A percentile compares a stretch with the other conserved stretches of the same genome.
Conservation (phyloP, 2,113 vertebrate species). For the Clinocottus analis region DNA sequence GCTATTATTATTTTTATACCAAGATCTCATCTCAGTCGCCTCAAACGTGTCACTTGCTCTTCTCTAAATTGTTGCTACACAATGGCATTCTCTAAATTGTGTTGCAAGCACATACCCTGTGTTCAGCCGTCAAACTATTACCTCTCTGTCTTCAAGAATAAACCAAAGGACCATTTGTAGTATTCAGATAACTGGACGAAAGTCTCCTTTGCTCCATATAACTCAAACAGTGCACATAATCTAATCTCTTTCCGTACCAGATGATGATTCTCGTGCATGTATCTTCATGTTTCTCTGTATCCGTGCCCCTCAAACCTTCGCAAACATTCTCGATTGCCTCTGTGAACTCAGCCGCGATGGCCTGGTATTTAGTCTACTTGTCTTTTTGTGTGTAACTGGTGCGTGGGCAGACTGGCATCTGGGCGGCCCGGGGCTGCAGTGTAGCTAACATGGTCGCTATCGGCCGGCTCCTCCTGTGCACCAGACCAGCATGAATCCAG, state of each 20-base stretch:
- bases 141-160: background rate
- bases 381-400: conserved; percentile 23
- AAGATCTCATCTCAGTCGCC: background rate
- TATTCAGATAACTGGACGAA: background rate
- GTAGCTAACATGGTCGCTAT: conserved; percentile 20
- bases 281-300: background rate
- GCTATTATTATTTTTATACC: background rate
- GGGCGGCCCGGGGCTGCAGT: conserved; percentile 14
- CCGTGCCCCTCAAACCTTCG: background rate
- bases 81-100: background rate
- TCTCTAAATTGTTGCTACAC: background rate
- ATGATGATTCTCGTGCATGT: background rate
- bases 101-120: background rate
- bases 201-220: background rate
- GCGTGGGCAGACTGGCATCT: conserved; percentile 20
- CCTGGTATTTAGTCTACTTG: background rate
- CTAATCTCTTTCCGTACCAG: background rate
- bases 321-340: background rate
- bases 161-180: background rate
- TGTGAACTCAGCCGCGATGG: conserved; percentile 6
- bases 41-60: background rate
- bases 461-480: conserved; percentile 26
- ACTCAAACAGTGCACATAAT: background rate
- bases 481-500: conserved; percentile 23
- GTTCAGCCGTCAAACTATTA: background rate